A percentile compares a stretch with the other conserved stretches of the same genome.
These are phyloP conservation scores for Pachypanchax playfairii DNA, from an alignment of 2,113 vertebrate genomes.

Conservation along the genomic window DNA sequence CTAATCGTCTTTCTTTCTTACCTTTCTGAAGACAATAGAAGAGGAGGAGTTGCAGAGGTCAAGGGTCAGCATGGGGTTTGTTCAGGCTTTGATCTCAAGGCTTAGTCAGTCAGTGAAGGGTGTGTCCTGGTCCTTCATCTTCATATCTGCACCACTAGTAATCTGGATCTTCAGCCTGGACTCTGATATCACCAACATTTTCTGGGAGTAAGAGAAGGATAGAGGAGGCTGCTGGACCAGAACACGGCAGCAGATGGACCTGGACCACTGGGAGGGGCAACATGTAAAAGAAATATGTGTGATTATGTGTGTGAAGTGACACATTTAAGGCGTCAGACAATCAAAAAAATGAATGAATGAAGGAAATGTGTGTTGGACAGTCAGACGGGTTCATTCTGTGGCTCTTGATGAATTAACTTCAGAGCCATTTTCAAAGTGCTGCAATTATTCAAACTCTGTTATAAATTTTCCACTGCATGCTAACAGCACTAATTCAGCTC, in stretches of 20 bases:
- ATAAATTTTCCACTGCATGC: no score
- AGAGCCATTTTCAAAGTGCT: no score
- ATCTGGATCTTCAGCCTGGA: conserved; percentile 84
- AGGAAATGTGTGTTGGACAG: no score
- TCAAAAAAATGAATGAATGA: no score
- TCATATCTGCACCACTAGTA: conserved; percentile 74
- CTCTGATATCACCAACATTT: conserved; percentile 84
- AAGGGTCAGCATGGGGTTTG: background rate
- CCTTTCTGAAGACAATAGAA: conserved; percentile 51
- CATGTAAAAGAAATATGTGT: no score
- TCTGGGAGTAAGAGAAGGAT: conserved; percentile 73
- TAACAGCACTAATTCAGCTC: no score
- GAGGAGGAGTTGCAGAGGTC: conserved; percentile 63
- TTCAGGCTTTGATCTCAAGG: background rate
- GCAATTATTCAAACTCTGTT: no score
- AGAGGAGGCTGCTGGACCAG: background rate
- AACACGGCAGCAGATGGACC: background rate
- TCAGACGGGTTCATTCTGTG: no score
- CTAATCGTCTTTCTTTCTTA: background rate
- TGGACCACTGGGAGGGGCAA: no score
- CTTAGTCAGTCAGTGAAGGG: conserved; percentile 61
- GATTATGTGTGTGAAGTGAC: no score
- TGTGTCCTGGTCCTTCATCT: conserved; percentile 80
- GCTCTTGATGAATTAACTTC: no score
- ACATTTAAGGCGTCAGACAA: no score